These are phyloP conservation scores for Troilus luridus DNA, from an alignment of 2,888 invertebrate species.

Conservation along the genomic window DNA sequence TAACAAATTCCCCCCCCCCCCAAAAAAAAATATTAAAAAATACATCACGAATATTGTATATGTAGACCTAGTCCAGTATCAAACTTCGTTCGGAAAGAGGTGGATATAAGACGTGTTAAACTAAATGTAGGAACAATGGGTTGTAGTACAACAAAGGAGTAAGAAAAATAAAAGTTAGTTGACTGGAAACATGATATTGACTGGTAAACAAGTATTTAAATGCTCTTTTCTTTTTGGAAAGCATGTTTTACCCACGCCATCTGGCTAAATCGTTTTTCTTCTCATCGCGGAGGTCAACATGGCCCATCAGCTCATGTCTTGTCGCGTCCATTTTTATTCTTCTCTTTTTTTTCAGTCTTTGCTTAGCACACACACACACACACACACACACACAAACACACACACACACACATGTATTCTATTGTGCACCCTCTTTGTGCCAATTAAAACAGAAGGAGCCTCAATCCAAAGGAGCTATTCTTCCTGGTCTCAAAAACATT, in stretches of 20 bases:
- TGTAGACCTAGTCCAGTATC: background rate
- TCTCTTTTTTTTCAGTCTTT: background rate
- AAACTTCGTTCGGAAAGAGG: background rate
- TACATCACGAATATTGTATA: background rate
- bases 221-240: slow-evolving; percentile 33
- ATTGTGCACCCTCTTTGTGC: no score
- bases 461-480: no score
- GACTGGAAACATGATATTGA: slow-evolving; percentile 50
- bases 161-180: slow-evolving; percentile 29
- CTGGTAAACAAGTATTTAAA: slow-evolving; percentile 43
- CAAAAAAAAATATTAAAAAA: background rate
- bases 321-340: background rate
- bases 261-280: slow-evolving; percentile 18
- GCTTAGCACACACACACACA: background rate
- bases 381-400: no score
- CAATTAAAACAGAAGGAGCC: no score
- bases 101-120: background rate
- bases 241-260: slow-evolving; percentile 51
- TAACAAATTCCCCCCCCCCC: no score
- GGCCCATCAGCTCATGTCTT: background rate
- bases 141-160: background rate
- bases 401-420: no score
- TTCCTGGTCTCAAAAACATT: no score
- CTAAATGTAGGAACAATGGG: background rate
- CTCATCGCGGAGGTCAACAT: background rate